Percentiles rank a stretch among this genome's conserved stretches.
These are phyloP conservation scores for Sarcophaga peregrina DNA, from an alignment of 1,140 invertebrate genomes.

Conservation along the genomic window DNA sequence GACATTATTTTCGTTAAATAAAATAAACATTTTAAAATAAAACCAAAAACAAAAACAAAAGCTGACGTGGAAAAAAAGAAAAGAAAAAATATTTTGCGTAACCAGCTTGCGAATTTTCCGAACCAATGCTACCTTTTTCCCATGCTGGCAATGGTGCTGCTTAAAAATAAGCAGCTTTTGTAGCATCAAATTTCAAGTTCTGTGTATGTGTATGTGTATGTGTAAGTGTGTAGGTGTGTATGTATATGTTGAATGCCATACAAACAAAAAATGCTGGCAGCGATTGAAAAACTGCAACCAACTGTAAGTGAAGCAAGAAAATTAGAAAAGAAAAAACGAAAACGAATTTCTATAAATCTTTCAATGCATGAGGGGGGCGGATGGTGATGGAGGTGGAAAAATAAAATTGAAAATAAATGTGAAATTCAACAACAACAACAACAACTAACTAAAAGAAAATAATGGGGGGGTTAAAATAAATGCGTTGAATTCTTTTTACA, in stretches of 20 bases:
- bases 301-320: background rate
- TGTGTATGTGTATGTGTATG: background rate
- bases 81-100: background rate
- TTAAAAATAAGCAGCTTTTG: slow-evolving; percentile 22
- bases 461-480: background rate
- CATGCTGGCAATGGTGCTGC: background rate
- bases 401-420: no score
- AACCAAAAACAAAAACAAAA: background rate
- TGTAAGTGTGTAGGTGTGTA: no score
- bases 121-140: background rate
- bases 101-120: background rate
- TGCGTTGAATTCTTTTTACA: background rate
- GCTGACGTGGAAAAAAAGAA: background rate
- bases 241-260: no score
- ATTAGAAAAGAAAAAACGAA: background rate
- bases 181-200: slow-evolving; percentile 16
- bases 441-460: background rate
- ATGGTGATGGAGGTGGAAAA: no score
- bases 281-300: background rate
- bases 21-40: background rate
- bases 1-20: slow-evolving; percentile 15
- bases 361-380: background rate
- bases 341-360: background rate
- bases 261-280: no score
- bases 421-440: background rate